Evolutionary conservation across 2,113 vertebrate species (phyloP), one percentile per base, ranked within the genome.

Genomic region (Amazona vittata): DNA sequence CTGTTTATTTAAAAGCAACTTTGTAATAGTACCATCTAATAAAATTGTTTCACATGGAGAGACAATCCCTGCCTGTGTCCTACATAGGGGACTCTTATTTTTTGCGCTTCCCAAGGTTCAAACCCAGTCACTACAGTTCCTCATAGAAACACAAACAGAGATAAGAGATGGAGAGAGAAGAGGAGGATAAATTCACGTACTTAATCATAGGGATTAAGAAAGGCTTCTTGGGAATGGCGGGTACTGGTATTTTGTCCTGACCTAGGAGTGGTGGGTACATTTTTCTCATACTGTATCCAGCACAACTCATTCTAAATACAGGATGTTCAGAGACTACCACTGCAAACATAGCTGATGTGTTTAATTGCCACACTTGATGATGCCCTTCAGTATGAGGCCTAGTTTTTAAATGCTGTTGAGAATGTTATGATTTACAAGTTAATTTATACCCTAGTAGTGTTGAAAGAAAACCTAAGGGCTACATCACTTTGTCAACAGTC

Each of bases 201-300:
- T 90, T 93, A 96, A 97, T 95, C 68, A 81, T 2, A 93, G 87
- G 87, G 84, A 93, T 97, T 96, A 94, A 91, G 90, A 91, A 91
- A 96, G 73, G 55, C 50, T 90, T 86, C 57, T 83, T 92, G 75
- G 79, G 87, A 95, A 94, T 86, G 80, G 57, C 0, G 5, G 29
- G 50, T 82, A 76, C 65, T 81, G 69, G 59, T 74, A 76, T 94
- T 95, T 92, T 89, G 63, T 77, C 88, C 79, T 93, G 81, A 90
- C 84, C 79, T 75, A 92, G 92, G 75, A 92, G 73, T 46, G 86
- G 71, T 91, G 77, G 33, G 39, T 73, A 53, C 75, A 86, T 93
- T 96, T 93, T 95, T 80, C 64, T 88, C 86, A 90, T 93, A 50
- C 62, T 77, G 55, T 90, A 90, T 96, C 78, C 68, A 93, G 84